Evolutionary conservation across 2,113 vertebrate species (phyloP).

Genomic region (Suricata suricatta): DNA sequence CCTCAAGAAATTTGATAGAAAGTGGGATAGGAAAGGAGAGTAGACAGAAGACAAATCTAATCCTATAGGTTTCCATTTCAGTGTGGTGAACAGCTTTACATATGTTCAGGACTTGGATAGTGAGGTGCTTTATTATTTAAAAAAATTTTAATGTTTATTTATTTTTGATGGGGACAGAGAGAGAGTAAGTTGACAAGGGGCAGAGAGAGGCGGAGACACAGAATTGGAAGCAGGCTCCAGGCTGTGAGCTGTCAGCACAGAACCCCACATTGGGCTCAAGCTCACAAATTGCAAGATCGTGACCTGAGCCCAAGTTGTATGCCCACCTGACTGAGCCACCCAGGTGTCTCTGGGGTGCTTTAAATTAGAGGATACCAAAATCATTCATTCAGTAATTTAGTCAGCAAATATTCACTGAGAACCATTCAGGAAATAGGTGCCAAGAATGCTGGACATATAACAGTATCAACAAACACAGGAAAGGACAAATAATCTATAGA

Average conservation of each 20-base stretch:
- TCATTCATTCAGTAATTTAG: neutral
- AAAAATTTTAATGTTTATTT: no score
- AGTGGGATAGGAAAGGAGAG: neutral
- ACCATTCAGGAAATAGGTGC: neutral
- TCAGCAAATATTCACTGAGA: neutral
- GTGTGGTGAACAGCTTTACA: neutral
- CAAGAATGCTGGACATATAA: neutral
- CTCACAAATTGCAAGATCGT: no score
- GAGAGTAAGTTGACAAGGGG: no score
- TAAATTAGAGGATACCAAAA: neutral
- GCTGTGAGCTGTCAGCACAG: no score
- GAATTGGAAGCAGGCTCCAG: no score
- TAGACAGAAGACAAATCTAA: neutral
- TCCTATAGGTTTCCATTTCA: slow-evolving; percentile 26
- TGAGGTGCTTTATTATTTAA: no score
- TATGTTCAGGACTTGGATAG: neutral
- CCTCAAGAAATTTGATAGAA: slow-evolving; percentile 10
- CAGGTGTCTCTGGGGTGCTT: neutral
- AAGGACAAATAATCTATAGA: neutral
- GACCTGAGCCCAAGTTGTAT: no score
- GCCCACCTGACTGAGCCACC: no score
- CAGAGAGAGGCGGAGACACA: no score
- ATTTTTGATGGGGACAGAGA: no score
- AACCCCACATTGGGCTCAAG: no score
- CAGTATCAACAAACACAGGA: neutral